These are phyloP conservation scores for Chrosomus eos DNA, from an alignment of 2,797 vertebrate genomes.

Conservation along the genomic window DNA sequence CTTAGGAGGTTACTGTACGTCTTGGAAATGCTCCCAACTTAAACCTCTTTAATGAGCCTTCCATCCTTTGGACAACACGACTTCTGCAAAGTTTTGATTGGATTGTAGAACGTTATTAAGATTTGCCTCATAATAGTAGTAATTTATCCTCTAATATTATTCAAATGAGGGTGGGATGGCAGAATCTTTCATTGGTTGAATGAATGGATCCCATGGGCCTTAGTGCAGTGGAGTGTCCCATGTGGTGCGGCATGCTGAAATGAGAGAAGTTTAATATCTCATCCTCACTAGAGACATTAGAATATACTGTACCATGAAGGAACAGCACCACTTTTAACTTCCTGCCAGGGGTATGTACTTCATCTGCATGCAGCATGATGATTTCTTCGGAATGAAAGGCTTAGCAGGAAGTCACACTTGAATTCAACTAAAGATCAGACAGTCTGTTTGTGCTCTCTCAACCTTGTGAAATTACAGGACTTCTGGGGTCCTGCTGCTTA, in stretches of 20 bases:
- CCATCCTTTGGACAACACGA: slow-evolving; percentile 57
- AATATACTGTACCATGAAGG: slow-evolving; percentile 37
- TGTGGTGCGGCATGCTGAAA: slow-evolving; percentile 67
- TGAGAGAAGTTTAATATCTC: slow-evolving; percentile 54
- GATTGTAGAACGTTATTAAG: slow-evolving; percentile 70
- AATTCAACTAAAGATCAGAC: slow-evolving; percentile 30
- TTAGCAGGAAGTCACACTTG: slow-evolving; percentile 25
- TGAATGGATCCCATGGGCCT: slow-evolving; percentile 65
- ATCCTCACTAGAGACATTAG: slow-evolving; percentile 41
- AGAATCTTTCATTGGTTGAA: slow-evolving; percentile 62
- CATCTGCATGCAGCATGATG: slow-evolving; percentile 31
- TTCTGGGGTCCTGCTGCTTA: slow-evolving; percentile 44
- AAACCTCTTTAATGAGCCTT: slow-evolving; percentile 65
- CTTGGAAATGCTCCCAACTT: slow-evolving; percentile 65
- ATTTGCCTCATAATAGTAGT: slow-evolving; percentile 69
- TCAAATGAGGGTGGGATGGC: slow-evolving; percentile 74
- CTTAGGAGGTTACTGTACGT: slow-evolving; percentile 68
- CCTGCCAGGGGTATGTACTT: slow-evolving; percentile 18
- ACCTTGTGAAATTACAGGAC: slow-evolving; percentile 18
- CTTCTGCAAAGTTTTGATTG: slow-evolving; percentile 74
- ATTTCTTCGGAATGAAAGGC: slow-evolving; percentile 23
- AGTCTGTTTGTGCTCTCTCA: slow-evolving; percentile 37
- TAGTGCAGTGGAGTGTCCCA: slow-evolving; percentile 70
- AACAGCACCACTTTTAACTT: slow-evolving; percentile 31
- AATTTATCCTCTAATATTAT: slow-evolving; percentile 77